Conservation (phyloP, 2,113 vertebrate genomes). For the Boulengeromyrus knoepffleri region DNA sequence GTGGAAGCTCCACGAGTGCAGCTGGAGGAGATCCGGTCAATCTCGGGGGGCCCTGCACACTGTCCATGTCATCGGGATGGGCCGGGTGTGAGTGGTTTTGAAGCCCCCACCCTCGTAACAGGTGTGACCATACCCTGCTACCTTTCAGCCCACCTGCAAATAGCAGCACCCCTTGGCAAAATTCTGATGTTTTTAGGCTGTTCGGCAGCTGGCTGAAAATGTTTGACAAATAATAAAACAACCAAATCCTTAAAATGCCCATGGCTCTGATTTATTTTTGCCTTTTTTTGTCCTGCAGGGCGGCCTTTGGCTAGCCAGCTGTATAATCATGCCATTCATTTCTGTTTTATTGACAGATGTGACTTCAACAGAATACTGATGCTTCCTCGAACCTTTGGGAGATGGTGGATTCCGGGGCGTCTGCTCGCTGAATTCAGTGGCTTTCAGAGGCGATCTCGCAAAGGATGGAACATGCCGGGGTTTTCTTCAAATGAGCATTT, state of each 20-base stretch:
- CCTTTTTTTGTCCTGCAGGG: constrained; percentile 31
- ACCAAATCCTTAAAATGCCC: constrained; percentile 37
- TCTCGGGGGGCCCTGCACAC: background rate
- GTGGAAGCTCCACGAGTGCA: background rate
- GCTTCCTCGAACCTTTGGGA: constrained; percentile 51
- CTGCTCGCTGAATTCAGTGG: constrained; percentile 46
- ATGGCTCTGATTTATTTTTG: constrained; percentile 29
- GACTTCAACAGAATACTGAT: constrained; percentile 48
- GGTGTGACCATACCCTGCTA: background rate
- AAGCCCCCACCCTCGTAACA: background rate
- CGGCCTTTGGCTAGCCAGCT: constrained; percentile 57
- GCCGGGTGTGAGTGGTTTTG: background rate
- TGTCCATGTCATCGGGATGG: background rate
- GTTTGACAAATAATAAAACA: constrained; percentile 54
- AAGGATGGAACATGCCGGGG: background rate
- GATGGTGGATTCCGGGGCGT: constrained; percentile 45
- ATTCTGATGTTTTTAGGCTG: constrained; percentile 47
- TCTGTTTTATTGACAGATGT: constrained; percentile 66
- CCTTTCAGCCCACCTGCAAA: background rate
- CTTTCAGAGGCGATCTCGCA: constrained; percentile 45
- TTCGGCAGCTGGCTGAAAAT: constrained; percentile 49
- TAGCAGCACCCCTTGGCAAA: constrained; percentile 50
- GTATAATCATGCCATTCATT: constrained; percentile 60
- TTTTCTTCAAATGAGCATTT: constrained; percentile 31
- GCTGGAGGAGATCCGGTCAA: background rate